phyloP scores from a whole-genome alignment of 2,888 invertebrate genomes.

The Nesidiocoris tenuis region DNA sequence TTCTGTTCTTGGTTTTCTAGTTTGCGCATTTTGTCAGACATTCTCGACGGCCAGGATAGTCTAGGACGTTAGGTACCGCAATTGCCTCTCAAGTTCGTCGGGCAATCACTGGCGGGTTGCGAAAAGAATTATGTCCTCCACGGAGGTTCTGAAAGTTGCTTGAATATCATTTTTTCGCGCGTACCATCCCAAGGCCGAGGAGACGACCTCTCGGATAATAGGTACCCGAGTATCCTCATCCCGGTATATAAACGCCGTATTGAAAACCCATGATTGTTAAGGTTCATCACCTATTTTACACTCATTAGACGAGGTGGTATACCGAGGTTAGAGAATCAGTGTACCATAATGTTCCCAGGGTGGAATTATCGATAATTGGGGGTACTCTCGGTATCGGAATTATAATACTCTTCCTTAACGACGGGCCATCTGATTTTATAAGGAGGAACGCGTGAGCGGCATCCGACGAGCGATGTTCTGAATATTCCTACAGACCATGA shows the following conservation, averaged over 20 bases:
- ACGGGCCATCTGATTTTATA: background rate
- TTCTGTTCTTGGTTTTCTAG: no score
- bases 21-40: no score
- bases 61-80: no score
- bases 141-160: background rate
- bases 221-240: background rate
- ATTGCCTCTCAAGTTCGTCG: background rate
- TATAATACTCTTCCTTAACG: conserved; percentile 14
- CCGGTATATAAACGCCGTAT: conserved; percentile 5
- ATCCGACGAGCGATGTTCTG: background rate
- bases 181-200: background rate
- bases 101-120: background rate
- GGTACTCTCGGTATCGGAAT: conserved; percentile 25
- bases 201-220: background rate
- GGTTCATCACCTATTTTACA: conserved; percentile 32
- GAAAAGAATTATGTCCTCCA: background rate
- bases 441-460: background rate
- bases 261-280: conserved; percentile 17
- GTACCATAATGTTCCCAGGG: conserved; percentile 25
- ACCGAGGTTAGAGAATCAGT: background rate
- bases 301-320: conserved; percentile 15
- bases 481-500: background rate
- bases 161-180: background rate
- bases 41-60: no score
- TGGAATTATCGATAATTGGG: conserved; percentile 32